Base-by-base conservation (phyloP, 92 coral and sea anemone genomes). In the Diadumene lineata region DNA sequence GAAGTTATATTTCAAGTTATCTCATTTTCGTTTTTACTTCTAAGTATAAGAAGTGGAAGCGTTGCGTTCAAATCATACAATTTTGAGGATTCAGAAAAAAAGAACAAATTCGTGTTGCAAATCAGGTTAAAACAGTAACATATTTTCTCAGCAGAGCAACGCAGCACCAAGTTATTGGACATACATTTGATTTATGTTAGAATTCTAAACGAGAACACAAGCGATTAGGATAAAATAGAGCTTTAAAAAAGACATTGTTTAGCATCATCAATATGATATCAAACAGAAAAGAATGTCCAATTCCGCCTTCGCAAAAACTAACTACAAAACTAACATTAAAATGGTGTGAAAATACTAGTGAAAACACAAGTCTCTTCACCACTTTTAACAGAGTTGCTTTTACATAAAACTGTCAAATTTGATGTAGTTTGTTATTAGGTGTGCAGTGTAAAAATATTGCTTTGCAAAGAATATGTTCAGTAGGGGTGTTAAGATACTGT, bases 331-430 rank as follows among this genome's bases (percentile, higher is more conserved):
- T 30, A 6, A 58, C 19, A 8, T 11, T 23, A 53, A 16, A 53
- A 53, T 26, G 64, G 64, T 58, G 64, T 26, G 64, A 58, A 58
- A 58, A 58, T 22, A 2, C 29, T 17, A 53, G 3, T 16, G 17
- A 26, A 26, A 58, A 58, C 64, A 58, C 64, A 26, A 25, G 64
- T 58, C 17, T 58, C 64, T 29, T n/a, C n/a, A n/a, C 19, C 34
- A 30, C 68, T 62, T 1, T 21, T 28, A 62, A 19, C 18, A 28
- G 1, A 27, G 43, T 30, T 28, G n/a, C n/a, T n/a, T n/a, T n/a
- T n/a, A n/a, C n/a, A n/a, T n/a, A 62, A 62, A 62, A 30, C 68
- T 28, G 21, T 29, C 43, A 21, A n/a, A n/a, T 62, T 29, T 28
- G 2, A 23, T 3, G 38, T 28, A 1, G 21, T 10, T 11, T 21